Base-by-base conservation (phyloP, 2,888 invertebrate species). In the Calameuta filiformis region DNA sequence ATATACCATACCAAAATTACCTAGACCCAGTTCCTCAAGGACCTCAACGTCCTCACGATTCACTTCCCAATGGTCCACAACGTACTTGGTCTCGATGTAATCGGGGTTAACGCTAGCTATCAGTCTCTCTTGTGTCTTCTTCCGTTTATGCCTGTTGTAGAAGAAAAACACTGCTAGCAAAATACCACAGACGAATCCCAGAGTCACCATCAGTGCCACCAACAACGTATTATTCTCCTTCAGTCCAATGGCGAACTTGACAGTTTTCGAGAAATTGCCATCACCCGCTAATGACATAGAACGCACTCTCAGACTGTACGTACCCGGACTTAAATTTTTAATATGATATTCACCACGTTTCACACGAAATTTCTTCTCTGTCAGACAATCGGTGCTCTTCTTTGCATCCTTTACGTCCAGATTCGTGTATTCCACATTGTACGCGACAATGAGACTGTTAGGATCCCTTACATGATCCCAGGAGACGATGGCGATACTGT, bases 1-100 rank as follows among this genome's bases (percentile, higher is more conserved):
- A 85, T 94, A 94, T 0, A 96, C 96, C 92, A 94, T 94, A 1
- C 96, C 96, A 90, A 96, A 96, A 6, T 95, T 94, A 3, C 96
- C 96, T 81, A 94, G 92, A 1, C 96, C 96, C 30, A 96, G 91
- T 78, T 92, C 92, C 73, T 92, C 90, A 9, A 93, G 83, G 4
- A 95, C 86, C 75, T 93, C 92, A 1, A 96, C 92, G 83, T 94
- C 94, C 6, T 93, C 93, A 35, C 95, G 88, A 0, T 93, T 91
- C 35, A 95, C 93, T 90, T 96, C 96, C 96, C 96, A 96, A 79
- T 94, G 94, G 87, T 96, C 96, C 31, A 94, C 93, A 56, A 93
- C 92, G 88, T 96, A 96, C 23, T 86, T 86, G 0, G 92, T 87
- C 77, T 92, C 93, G 40, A 93, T 92, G 85, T 95, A 95, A 81